Percentiles rank a stretch among this genome's conserved stretches.
These are phyloP conservation scores for Podarcis raffonei DNA, from an alignment of 2,113 vertebrate species.

Conservation along the genomic window DNA sequence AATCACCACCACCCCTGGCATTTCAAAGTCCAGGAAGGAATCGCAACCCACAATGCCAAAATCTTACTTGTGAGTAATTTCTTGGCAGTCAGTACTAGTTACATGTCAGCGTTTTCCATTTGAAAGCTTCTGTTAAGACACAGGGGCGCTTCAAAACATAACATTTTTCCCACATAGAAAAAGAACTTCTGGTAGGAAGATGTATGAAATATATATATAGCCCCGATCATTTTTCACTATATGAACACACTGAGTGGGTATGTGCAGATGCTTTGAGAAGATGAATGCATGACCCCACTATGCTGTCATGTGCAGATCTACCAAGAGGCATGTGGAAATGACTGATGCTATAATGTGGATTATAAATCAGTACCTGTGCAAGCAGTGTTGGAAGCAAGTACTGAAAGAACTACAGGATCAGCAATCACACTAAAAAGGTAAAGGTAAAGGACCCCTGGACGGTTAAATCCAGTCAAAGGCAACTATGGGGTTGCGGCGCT, in stretches of 20 bases:
- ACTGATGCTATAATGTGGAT: not conserved
- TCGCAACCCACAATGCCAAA: not conserved
- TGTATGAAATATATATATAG: no score
- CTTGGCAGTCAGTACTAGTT: not conserved
- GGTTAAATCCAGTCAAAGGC: no score
- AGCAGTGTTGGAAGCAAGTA: not conserved
- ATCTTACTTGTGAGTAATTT: not conserved
- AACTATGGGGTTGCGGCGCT: no score
- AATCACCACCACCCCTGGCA: not conserved
- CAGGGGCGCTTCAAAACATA: not conserved
- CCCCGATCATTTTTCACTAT: not conserved
- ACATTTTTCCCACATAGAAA: not conserved
- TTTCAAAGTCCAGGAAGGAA: constrained; percentile 1
- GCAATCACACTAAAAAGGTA: not conserved
- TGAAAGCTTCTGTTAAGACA: not conserved
- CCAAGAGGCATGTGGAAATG: not conserved
- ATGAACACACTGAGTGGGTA: not conserved
- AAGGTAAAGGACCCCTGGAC: no score
- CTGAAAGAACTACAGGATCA: not conserved
- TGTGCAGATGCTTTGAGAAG: not conserved
- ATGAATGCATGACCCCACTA: not conserved
- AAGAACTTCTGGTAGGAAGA: not conserved
- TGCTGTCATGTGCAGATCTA: not conserved
- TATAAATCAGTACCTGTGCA: not conserved
- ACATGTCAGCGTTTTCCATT: not conserved